phyloP scores from a whole-genome alignment of 2,113 vertebrate species.

The Antechinus stuartii region DNA sequence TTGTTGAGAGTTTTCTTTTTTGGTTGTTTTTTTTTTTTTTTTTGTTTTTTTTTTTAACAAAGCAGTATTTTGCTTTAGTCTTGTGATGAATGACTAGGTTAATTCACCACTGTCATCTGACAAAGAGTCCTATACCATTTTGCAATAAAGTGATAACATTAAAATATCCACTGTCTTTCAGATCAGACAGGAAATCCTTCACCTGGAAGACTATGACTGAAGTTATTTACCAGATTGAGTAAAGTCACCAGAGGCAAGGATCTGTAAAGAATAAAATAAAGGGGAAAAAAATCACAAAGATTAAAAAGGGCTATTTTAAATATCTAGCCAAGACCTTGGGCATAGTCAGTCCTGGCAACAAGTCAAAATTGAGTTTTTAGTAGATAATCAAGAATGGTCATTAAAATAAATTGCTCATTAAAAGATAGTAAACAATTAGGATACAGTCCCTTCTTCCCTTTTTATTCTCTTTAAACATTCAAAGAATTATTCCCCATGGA shows the following conservation, averaged over 20 bases:
- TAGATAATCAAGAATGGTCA: not conserved
- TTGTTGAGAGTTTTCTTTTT: no score
- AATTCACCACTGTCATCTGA: not conserved
- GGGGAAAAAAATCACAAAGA: not conserved
- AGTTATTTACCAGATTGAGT: not conserved
- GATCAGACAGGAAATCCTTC: not conserved
- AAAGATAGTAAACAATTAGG: not conserved
- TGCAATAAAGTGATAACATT: not conserved
- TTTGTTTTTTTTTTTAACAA: not conserved
- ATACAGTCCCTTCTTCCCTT: not conserved
- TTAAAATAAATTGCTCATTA: not conserved
- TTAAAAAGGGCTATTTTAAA: not conserved
- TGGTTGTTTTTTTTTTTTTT: no score
- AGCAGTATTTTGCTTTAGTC: not conserved
- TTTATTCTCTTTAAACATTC: not conserved
- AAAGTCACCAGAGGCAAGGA: not conserved
- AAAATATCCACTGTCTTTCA: not conserved
- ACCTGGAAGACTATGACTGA: not conserved
- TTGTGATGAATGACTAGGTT: not conserved
- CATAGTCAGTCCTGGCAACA: not conserved
- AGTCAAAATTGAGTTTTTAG: not conserved
- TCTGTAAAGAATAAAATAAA: not conserved
- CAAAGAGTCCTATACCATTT: not conserved
- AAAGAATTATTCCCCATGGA: not conserved
- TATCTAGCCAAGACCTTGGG: not conserved